Base-by-base conservation (phyloP, 1,140 invertebrate species). In the Drosophila tsacasi region DNA sequence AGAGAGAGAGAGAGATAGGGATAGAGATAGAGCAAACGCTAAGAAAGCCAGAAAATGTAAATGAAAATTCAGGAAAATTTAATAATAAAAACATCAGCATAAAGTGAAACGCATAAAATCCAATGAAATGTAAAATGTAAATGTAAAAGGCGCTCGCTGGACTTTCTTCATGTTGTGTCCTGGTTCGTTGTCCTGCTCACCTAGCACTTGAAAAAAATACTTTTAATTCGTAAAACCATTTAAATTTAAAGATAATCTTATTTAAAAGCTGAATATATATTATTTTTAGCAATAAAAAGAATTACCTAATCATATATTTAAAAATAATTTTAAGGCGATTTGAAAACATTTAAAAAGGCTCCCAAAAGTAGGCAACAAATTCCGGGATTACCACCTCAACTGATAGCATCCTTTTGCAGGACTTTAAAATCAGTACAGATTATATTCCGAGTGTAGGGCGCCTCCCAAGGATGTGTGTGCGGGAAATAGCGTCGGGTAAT, bases 121-220 rank as follows among this genome's bases (percentile, higher is more conserved):
- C 85, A 89, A 90, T 89, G 85, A 89, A 89, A 89, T 84, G 85
- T 90, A 90, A 90, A 89, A 89, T n/a, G n/a, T n/a, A 89, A 89
- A 89, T 84, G 85, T 90, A 90, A 90, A 89, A 89, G 78, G 57
- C 73, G 64, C 64, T 67, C 62, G 61, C 84, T 81, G 81, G 81
- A 89, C 83, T 58, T 74, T 62, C 83, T 59, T 63, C 63, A 59
- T 63, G 49, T 77, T 67, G 65, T 79, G 67, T 81, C 58, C 78
- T 74, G 65, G 59, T 25, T 21, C 50, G 39, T 59, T 46, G 27
- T 37, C 30, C 67, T 10, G 44, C 62, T 65, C 47, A 9, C 25
- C 37, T 2, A 21, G 23, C 47, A 49, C 47, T 50, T n/a, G 6
- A 30, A 50, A 27, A 50, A 50, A 50, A 4, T 3, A 3, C 9